A percentile compares a stretch with the other conserved stretches of the same genome.
Conservation (phyloP, 2,888 invertebrate genomes). For the Ectobius pallidus region DNA sequence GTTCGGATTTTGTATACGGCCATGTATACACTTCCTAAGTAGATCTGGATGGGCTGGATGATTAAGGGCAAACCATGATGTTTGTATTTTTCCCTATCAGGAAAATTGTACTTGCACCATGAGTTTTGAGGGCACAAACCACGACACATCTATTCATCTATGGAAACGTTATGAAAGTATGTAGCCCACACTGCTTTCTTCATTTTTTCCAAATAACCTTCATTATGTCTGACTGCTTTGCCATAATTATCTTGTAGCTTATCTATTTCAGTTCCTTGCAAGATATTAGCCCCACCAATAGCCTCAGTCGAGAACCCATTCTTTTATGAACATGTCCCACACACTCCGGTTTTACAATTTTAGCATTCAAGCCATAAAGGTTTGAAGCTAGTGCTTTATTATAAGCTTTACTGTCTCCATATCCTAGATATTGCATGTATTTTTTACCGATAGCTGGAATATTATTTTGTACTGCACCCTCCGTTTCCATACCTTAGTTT, state of each 20-base stretch:
- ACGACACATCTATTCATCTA: not conserved
- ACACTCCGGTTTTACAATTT: constrained; percentile 25
- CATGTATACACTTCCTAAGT: constrained; percentile 31
- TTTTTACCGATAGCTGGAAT: too few relatives aligned
- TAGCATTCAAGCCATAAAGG: too few relatives aligned
- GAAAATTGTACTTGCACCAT: constrained; percentile 2
- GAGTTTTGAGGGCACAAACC: not conserved
- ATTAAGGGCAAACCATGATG: constrained; percentile 31
- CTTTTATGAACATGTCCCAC: constrained; percentile 32
- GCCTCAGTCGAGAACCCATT: constrained; percentile 23
- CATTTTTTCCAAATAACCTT: not conserved
- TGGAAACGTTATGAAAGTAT: constrained; percentile 13
- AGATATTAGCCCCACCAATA: not conserved
- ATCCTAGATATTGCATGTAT: too few relatives aligned
- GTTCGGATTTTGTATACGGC: constrained; percentile 36
- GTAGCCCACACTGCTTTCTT: constrained; percentile 13
- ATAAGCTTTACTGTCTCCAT: too few relatives aligned
- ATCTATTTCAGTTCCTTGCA: not conserved
- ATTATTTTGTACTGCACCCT: too few relatives aligned
- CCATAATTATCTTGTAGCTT: constrained; percentile 15
- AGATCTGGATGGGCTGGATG: constrained; percentile 33
- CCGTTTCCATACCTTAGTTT: too few relatives aligned
- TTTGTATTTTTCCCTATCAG: constrained; percentile 11
- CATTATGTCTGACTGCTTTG: not conserved
- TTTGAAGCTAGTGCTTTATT: too few relatives aligned